Base-by-base conservation (phyloP, 2,113 vertebrate genomes). In the Gracilinanus agilis region DNA sequence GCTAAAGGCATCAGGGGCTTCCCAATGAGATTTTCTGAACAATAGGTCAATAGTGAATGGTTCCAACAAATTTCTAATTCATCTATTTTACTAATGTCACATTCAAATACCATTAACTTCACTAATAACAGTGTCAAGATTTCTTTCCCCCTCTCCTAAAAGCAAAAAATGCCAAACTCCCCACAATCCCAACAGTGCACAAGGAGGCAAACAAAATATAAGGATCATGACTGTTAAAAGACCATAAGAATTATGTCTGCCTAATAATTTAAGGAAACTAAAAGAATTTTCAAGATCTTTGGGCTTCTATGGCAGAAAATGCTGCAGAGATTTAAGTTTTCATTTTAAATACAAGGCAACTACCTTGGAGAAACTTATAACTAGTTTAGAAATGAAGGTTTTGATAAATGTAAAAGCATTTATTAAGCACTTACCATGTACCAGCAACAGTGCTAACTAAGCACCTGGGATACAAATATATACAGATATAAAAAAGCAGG, bases 1-100 rank as follows among this genome's bases (percentile, higher is more conserved):
- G 88, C 95, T 92, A 6, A 94, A 89, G 93, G 92, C 96, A 93
- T n/a, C 90, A 2, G 91, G 67, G 61, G 55, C 90, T 92, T 95
- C 93, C 96, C 40, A 19, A 53, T 25, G 44, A 29, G 13, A 44
- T 49, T 91, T 95, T 96, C 58, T 67, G 91, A 95, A 34, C 0
- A 90, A 90, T 12, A 2, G 5, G 24, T 54, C n/a, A 83, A 88
- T 44, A 95, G 55, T 90, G 91, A 58, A 91, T 56, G 90, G 12
- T 1, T 44, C n/a, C 90, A 55, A 89, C 91, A 92, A 75, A 56
- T 54, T 54, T 61, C 44, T 93, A 95, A 90, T 11, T 93, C 89
- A 29, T 27, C 53, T 27, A 53, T 90, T 91, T 67, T 40, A 89
- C 25, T 4, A 53, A 9, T 90, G 90, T 75, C 13, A 55, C 67